phyloP scores from a whole-genome alignment of 1,140 invertebrate species.

The Drosophila bipectinata region DNA sequence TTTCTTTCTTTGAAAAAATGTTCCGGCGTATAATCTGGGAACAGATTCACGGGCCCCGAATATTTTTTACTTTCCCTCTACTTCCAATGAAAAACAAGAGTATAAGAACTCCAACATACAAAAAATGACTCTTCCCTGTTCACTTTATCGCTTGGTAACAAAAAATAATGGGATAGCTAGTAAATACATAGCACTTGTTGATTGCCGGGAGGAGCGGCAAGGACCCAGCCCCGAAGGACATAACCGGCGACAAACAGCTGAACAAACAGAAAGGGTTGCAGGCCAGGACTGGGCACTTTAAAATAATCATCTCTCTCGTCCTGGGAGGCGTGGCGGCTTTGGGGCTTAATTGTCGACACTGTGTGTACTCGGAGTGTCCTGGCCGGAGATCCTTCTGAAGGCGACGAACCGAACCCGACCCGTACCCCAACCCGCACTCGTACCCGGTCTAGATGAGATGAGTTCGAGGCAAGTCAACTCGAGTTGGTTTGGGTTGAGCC shows the following conservation, averaged over 20 bases:
- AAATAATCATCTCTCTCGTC: constrained; percentile 48
- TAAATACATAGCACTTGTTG: constrained; percentile 4
- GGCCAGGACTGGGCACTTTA: constrained; percentile 31
- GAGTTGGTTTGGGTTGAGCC: neutral
- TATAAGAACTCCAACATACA: too few relatives aligned
- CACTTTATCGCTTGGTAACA: neutral
- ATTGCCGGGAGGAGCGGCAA: neutral
- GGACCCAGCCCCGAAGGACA: neutral
- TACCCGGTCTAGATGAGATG: neutral
- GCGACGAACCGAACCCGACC: constrained; percentile 25
- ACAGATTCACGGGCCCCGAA: too few relatives aligned
- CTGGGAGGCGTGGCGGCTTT: constrained; percentile 14
- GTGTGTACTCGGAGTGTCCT: neutral
- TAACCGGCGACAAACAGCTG: neutral
- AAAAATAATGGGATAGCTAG: constrained; percentile 1
- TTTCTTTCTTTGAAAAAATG: too few relatives aligned
- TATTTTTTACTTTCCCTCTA: too few relatives aligned
- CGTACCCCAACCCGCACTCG: neutral
- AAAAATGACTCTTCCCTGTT: neutral
- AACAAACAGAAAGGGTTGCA: neutral
- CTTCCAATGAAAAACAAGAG: too few relatives aligned
- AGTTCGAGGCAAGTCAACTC: neutral
- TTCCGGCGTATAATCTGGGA: too few relatives aligned
- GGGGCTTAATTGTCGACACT: constrained; percentile 46
- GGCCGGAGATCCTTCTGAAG: constrained; percentile 16